Base-by-base conservation (phyloP, 2,888 invertebrate genomes). In the Hypercompe scribonia region DNA sequence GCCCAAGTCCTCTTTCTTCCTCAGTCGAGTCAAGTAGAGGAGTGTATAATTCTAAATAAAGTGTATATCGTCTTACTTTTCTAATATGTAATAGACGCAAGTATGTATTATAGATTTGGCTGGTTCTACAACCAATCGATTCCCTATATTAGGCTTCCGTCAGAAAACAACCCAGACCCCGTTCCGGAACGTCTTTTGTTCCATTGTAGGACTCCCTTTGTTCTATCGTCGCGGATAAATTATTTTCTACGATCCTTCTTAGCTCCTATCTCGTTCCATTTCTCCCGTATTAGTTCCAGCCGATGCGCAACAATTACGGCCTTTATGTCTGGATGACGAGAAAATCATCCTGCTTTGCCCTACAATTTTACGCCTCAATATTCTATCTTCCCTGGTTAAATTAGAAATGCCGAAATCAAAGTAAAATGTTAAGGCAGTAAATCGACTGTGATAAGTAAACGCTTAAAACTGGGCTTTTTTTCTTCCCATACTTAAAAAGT, bases 271-370 rank as follows among this genome's bases (percentile, higher is more conserved):
- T 91, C 92, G 92, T 94, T 94, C 94, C 94, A 95, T 95, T 95
- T 94, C 93, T 93, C 89, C 90, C 95, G 93, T 93, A 94, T 95
- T 95, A 95, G 95, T 95, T 95, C 94, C 95, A 94, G 91, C 88
- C 93, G 92, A 93, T 95, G 94, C 92, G 93, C 93, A 95, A 95
- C 95, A 95, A 95, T 95, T 95, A 95, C 92, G 89, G 89, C 90
- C 92, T 94, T 95, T 95, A 94, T 94, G 90, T 92, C 90, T 92
- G 93, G 92, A 94, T 95, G 95, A 94, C 92, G 95, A 93, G 93
- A 94, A 95, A 94, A 95, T 95, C 93, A 94, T 93, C 91, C 87
- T 89, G 92, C 89, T 91, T 87, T 92, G 89, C 89, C 91, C 90
- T 88, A 92, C 91, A 94, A 95, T 94, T 95, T 95, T 90, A 95